Evolutionary conservation across 2,888 invertebrate species (phyloP).

Genomic region (Nomada flava): DNA sequence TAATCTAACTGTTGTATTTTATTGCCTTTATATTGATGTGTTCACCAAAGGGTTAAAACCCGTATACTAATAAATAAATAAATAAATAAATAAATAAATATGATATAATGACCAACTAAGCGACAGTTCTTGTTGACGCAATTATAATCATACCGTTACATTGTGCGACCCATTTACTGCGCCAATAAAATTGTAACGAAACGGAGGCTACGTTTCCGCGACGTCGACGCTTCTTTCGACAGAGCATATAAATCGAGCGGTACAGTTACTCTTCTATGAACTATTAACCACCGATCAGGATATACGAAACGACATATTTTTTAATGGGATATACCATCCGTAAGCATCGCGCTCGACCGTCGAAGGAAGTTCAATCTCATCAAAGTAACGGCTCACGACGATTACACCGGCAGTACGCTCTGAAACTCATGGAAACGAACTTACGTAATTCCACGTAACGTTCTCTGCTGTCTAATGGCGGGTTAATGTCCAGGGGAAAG

Average conservation of each 20-base stretch:
- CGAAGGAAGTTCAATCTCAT: conserved; percentile 69
- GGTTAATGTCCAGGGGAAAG: conserved; percentile 46
- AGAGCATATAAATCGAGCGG: background rate
- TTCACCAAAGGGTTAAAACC: no score
- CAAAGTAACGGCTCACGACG: conserved; percentile 67
- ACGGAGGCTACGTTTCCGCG: background rate
- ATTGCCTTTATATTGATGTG: no score
- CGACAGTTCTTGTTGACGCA: background rate
- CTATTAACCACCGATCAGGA: background rate
- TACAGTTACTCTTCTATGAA: conserved; percentile 4
- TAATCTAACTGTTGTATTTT: no score
- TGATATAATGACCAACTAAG: no score
- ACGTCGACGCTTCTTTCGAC: background rate
- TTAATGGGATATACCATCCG: background rate
- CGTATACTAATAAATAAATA: no score
- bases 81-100: no score
- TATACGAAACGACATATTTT: conserved; percentile 17
- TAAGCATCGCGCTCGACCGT: conserved; percentile 24
- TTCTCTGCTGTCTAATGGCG: conserved; percentile 54
- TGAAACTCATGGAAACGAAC: conserved; percentile 63
- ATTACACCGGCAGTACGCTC: conserved; percentile 60
- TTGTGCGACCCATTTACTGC: conserved; percentile 19
- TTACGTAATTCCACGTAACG: conserved; percentile 63
- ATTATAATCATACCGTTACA: conserved; percentile 32
- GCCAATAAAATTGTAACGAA: conserved; percentile 3